These are phyloP conservation scores for Danio tinwini DNA, from an alignment of 2,797 vertebrate genomes.

Conservation along the genomic window DNA sequence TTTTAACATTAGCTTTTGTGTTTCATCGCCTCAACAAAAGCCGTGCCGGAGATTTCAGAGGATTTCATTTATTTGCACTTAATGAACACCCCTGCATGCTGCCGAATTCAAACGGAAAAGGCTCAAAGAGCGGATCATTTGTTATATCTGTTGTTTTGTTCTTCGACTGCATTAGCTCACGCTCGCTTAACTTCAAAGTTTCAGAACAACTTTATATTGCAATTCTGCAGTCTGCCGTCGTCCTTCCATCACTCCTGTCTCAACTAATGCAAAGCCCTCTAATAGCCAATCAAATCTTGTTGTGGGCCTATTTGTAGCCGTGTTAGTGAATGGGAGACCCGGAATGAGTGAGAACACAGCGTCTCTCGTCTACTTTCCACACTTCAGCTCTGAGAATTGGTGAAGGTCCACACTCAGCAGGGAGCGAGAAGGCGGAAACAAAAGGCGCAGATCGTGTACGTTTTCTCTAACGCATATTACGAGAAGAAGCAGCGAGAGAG, in stretches of 20 bases:
- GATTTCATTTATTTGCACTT: constrained; percentile 45
- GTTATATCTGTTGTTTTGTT: constrained; percentile 38
- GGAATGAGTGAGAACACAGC: constrained; percentile 40
- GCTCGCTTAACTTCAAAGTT: constrained; percentile 40
- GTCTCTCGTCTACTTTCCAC: constrained; percentile 24
- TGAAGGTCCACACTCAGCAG: constrained; percentile 51
- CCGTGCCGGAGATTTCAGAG: constrained; percentile 25
- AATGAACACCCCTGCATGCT: constrained; percentile 36
- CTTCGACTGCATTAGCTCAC: constrained; percentile 36
- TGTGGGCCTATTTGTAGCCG: constrained; percentile 22
- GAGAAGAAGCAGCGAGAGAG: constrained; percentile 39
- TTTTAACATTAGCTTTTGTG: constrained; percentile 42
- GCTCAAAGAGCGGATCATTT: constrained; percentile 39
- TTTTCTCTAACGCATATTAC: constrained; percentile 38
- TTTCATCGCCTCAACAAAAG: constrained; percentile 21
- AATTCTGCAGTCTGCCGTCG: background rate
- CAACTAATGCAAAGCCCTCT: background rate
- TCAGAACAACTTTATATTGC: constrained; percentile 11
- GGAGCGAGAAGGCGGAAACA: constrained; percentile 46
- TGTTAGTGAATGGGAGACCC: constrained; percentile 30
- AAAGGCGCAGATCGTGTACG: constrained; percentile 27
- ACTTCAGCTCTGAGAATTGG: constrained; percentile 46
- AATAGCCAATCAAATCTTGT: constrained; percentile 23
- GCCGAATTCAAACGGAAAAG: constrained; percentile 29
- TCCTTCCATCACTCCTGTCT: constrained; percentile 5